Evolutionary conservation across 2,113 vertebrate species (phyloP).

Genomic region (Cathartes aura): DNA sequence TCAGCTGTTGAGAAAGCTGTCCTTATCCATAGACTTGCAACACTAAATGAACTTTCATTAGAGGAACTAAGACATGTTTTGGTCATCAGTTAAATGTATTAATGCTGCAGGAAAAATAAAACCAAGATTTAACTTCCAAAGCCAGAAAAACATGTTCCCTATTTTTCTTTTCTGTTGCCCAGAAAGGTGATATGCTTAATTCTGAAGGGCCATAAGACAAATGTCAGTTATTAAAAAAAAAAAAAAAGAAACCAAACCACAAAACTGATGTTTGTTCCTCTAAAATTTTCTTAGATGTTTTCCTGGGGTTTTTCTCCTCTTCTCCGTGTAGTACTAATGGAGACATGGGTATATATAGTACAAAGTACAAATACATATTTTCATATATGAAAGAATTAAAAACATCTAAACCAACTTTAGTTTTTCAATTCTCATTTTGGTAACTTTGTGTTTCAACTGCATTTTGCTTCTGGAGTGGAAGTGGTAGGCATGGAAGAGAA

Average conservation of each 20-base stretch:
- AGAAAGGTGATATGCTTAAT: neutral
- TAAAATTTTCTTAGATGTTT: neutral
- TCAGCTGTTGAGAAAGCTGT: neutral
- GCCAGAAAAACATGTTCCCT: neutral
- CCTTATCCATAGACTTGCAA: neutral
- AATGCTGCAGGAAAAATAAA: neutral
- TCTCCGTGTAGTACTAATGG: neutral
- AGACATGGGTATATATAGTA: neutral
- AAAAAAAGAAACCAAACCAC: neutral
- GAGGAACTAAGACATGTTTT: neutral
- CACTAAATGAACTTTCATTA: neutral
- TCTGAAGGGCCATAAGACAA: neutral
- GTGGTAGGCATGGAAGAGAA: neutral
- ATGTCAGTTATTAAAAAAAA: neutral
- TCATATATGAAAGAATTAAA: neutral
- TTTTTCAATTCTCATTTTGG: neutral
- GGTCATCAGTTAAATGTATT: neutral
- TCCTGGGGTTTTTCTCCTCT: neutral
- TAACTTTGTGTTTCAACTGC: neutral
- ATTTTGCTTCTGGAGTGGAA: neutral
- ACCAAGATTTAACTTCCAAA: neutral
- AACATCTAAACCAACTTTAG: neutral
- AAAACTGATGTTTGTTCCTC: neutral
- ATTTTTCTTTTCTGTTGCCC: neutral
- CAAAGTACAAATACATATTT: neutral